Base-by-base conservation (phyloP, 2,113 vertebrate genomes). In the Microcebus ravelobensis region DNA sequence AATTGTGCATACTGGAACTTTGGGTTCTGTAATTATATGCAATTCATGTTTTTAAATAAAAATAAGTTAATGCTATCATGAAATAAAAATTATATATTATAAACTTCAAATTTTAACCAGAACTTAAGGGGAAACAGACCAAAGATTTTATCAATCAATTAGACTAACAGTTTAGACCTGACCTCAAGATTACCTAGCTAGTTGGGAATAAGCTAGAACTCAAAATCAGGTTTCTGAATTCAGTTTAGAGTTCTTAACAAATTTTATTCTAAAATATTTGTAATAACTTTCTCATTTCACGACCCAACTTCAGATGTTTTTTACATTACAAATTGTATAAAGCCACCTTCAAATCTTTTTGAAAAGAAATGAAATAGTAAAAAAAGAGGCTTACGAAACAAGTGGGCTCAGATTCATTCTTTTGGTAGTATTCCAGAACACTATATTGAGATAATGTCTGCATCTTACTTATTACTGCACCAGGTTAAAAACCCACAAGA, bases 201-300 rank as follows among this genome's bases (percentile, higher is more conserved):
- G 59, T 82, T 67, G 92, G 57, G 70, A 92, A 79, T 18, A 96
- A 95, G 74, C 0, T 21, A 50, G 27, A 87, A 74, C 23, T 73
- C 68, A 80, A 68, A 93, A n/a, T 63, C 67, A 59, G 15, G 15
- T 87, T 96, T 97, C 45, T 79, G n/a, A 88, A 91, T 91, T 94
- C 74, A 91, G 25, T 88, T 52, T 85, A 73, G 31, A 80, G 45
- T 79, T 77, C n/a, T 52, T 34, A 31, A 79, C 5, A 45, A 36
- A 34, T 80, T 91, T 89, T 57, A 8, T 90, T 91, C 63, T 76
- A 71, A 95, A 82, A 6, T 74, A 90, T n/a, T 70, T 21, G 42
- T 71, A 39, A 50, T 91, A 70, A 87, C 11, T 39, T 89, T 76
- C 31, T 79, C 1, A 70, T 50, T 67, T 65, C 92, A 17, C 92